phyloP scores from a whole-genome alignment of 2,113 vertebrate species.

The Nothocercus julius region DNA sequence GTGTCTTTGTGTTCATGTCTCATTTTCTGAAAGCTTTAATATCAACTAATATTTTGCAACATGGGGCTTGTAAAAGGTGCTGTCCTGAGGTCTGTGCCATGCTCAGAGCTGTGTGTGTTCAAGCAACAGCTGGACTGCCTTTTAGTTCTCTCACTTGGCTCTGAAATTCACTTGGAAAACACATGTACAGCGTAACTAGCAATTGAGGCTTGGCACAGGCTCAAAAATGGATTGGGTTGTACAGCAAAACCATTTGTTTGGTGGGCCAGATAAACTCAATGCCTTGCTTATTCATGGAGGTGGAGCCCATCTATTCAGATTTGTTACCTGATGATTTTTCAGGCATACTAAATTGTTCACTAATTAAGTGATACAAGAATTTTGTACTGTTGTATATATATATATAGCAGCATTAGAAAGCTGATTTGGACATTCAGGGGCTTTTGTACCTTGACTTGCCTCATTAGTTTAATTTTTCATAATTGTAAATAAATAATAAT shows the following conservation, averaged over 20 bases:
- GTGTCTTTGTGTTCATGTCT: background rate
- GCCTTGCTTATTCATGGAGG: background rate
- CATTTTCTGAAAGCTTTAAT: background rate
- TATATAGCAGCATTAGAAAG: rapidly evolving
- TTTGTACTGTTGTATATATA: background rate
- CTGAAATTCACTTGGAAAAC: background rate
- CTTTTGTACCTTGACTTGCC: background rate
- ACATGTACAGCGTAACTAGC: background rate
- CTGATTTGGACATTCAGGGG: background rate
- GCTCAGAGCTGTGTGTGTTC: background rate
- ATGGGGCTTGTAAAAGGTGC: background rate
- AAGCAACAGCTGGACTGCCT: background rate
- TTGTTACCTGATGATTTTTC: background rate
- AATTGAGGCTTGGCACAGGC: background rate
- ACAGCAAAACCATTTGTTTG: rapidly evolving
- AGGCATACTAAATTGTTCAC: background rate
- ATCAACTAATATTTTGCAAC: background rate
- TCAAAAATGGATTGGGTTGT: background rate
- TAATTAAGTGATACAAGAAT: background rate
- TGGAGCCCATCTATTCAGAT: background rate
- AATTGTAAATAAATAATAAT: background rate
- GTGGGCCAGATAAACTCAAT: background rate
- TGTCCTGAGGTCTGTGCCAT: background rate
- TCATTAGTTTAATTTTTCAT: background rate
- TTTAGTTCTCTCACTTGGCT: background rate